Percentiles rank a stretch among this genome's conserved stretches.
Evolutionary conservation across 2,888 invertebrate genomes (phyloP).

Genomic region (Meta bourneti): DNA sequence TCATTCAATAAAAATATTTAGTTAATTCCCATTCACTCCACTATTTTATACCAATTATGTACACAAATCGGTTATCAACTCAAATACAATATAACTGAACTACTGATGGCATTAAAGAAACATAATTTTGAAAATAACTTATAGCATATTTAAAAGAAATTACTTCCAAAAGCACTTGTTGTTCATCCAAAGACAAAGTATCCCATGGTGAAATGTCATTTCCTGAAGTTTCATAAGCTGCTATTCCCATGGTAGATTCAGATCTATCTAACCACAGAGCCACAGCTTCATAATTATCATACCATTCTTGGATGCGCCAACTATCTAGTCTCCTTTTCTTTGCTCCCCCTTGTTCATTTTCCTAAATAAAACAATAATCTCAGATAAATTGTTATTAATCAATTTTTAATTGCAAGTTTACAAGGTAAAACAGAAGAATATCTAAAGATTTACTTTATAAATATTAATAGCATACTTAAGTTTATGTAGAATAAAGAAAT

Average conservation of each 20-base stretch:
- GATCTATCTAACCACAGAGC: slow-evolving; percentile 78
- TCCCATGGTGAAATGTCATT: slow-evolving; percentile 85
- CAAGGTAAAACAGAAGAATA: neutral
- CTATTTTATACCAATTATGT: neutral
- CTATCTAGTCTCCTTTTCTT: slow-evolving; percentile 79
- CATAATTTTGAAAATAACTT: neutral
- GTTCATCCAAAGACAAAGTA: slow-evolving; percentile 83
- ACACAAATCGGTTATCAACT: neutral
- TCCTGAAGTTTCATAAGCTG: slow-evolving; percentile 85
- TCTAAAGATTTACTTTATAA: neutral
- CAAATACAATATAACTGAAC: neutral
- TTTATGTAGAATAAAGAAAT: too few relatives aligned
- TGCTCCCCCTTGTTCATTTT: slow-evolving; percentile 73
- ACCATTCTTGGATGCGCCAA: slow-evolving; percentile 77
- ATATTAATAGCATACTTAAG: too few relatives aligned
- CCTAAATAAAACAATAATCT: slow-evolving; percentile 7
- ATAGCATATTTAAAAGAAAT: neutral
- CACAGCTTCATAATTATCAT: slow-evolving; percentile 76
- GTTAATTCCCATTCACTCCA: too few relatives aligned
- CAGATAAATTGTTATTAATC: too few relatives aligned
- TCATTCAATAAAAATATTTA: too few relatives aligned
- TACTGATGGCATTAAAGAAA: neutral
- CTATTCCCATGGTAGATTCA: slow-evolving; percentile 79
- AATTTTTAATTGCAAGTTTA: neutral
- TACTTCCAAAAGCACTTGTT: slow-evolving; percentile 83